phyloP scores from a whole-genome alignment of 2,888 invertebrate species.

The Heterodera filipjevi region DNA sequence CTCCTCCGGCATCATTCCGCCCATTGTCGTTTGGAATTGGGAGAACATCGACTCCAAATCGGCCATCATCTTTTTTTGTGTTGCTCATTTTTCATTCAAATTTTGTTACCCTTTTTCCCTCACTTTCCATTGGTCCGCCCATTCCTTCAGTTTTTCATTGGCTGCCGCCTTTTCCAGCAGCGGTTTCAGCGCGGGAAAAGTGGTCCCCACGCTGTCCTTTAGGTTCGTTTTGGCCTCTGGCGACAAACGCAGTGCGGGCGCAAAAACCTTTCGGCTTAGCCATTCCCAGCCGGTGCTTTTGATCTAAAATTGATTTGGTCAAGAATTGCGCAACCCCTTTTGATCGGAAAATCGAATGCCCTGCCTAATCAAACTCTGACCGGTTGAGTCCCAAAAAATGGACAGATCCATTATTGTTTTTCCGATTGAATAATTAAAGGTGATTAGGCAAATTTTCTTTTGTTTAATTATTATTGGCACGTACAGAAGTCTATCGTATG shows the following conservation, averaged over 20 bases:
- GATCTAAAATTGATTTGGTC: background rate
- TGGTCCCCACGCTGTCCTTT: background rate
- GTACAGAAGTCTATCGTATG: no score
- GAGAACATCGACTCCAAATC: slow-evolving; percentile 2
- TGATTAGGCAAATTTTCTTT: no score
- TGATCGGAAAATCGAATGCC: no score
- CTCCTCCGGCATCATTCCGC: background rate
- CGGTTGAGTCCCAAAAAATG: no score
- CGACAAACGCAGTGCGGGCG: background rate
- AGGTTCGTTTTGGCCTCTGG: background rate
- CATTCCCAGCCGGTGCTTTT: slow-evolving; percentile 7
- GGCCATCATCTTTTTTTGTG: background rate
- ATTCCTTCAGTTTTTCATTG: slow-evolving; percentile 14
- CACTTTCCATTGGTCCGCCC: slow-evolving; percentile 9
- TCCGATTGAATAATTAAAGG: no score
- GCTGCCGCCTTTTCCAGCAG: background rate
- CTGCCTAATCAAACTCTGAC: no score
- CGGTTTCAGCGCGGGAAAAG: background rate
- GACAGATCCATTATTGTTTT: no score
- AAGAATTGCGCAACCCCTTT: no score
- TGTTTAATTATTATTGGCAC: no score
- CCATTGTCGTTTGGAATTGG: background rate
- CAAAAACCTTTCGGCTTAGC: background rate
- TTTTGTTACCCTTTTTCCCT: background rate
- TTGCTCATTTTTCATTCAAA: background rate